These are phyloP conservation scores for Schrankia costaestrigalis DNA, from an alignment of 2,888 invertebrate genomes.

Conservation along the genomic window DNA sequence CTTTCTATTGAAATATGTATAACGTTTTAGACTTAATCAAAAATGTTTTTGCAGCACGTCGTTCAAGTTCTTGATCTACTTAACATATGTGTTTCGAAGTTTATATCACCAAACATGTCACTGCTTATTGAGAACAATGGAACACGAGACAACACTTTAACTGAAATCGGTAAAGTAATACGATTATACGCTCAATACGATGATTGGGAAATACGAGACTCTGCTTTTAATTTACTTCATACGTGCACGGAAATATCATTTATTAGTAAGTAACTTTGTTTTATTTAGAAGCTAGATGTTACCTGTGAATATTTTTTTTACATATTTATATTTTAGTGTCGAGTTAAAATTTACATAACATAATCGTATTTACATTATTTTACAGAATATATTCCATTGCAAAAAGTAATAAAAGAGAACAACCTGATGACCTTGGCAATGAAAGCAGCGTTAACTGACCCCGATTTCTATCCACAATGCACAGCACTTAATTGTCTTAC, in stretches of 20 bases:
- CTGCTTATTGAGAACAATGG: constrained; percentile 83
- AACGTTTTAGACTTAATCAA: no score
- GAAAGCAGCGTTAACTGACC: constrained; percentile 29
- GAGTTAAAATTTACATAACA: no score
- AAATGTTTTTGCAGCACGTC: constrained; percentile 78
- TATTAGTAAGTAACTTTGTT: constrained; percentile 84
- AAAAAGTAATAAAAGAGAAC: constrained; percentile 34
- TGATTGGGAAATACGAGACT: constrained; percentile 87
- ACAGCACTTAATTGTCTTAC: constrained; percentile 38
- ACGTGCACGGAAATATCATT: constrained; percentile 83
- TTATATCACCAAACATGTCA: constrained; percentile 86
- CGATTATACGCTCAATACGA: constrained; percentile 82
- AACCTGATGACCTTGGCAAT: constrained; percentile 31
- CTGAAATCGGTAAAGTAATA: constrained; percentile 81
- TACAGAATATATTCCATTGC: constrained; percentile 40
- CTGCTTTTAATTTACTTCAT: constrained; percentile 83
- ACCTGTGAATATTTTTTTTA: no score
- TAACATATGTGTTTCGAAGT: constrained; percentile 84
- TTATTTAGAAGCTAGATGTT: no score
- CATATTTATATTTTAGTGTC: no score
- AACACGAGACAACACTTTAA: constrained; percentile 78
- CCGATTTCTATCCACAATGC: constrained; percentile 34
- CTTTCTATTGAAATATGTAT: no score
- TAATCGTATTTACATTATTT: no score
- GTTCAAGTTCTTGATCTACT: constrained; percentile 84